These are phyloP conservation scores for Cotesia glomerata DNA, from an alignment of 1,140 invertebrate genomes.

Conservation along the genomic window DNA sequence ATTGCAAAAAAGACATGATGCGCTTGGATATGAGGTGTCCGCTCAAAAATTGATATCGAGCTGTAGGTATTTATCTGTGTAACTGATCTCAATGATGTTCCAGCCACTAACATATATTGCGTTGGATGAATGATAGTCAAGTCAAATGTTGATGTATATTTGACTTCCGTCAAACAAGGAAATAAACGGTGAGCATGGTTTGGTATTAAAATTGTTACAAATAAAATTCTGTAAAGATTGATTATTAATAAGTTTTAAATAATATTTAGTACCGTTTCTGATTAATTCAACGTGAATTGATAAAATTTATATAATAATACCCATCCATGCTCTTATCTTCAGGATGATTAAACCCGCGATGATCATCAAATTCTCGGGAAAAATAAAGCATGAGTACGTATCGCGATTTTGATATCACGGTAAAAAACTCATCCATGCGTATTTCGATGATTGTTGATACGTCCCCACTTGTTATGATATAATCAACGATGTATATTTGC, in stretches of 20 bases:
- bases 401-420: too few species aligned
- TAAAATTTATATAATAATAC: too few species aligned
- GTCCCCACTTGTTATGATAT: too few species aligned
- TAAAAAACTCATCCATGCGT: too few species aligned
- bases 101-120: background rate
- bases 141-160: constrained; percentile 14
- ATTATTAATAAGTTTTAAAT: too few species aligned
- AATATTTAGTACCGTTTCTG: too few species aligned
- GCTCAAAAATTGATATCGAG: background rate
- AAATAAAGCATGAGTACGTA: too few species aligned
- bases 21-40: background rate
- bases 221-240: constrained; percentile 5
- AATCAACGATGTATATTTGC: too few species aligned
- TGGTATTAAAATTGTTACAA: background rate
- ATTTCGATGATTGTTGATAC: too few species aligned
- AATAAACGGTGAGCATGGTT: constrained; percentile 1
- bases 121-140: constrained; percentile 1
- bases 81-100: background rate
- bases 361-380: too few species aligned
- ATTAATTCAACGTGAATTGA: background rate
- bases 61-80: background rate
- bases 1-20: constrained; percentile 13
- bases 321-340: too few species aligned
- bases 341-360: too few species aligned
- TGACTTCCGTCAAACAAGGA: background rate